Evolutionary conservation across 2,888 invertebrate genomes (phyloP).

Genomic region (Biston betularia): DNA sequence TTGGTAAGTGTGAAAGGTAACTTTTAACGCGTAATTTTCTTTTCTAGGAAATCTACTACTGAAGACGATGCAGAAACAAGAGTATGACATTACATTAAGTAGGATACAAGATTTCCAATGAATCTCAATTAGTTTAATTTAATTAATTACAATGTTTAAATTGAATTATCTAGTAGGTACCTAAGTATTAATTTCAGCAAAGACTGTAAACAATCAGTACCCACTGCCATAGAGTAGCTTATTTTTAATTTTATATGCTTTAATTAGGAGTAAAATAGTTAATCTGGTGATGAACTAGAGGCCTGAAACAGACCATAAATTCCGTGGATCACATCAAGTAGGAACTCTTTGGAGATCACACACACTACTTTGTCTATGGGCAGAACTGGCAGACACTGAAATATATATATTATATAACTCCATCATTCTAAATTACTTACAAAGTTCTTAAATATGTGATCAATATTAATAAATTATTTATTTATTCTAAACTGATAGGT

Average conservation of each 20-base stretch:
- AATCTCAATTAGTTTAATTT: slow-evolving; percentile 81
- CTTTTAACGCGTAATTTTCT: slow-evolving; percentile 11
- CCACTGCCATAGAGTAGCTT: slow-evolving; percentile 81
- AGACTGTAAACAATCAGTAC: slow-evolving; percentile 79
- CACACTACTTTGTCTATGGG: neutral
- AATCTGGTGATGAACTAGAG: slow-evolving; percentile 8
- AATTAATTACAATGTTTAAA: slow-evolving; percentile 52
- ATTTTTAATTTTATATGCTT: slow-evolving; percentile 62
- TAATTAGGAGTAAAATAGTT: slow-evolving; percentile 55
- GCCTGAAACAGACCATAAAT: neutral
- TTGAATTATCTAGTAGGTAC: slow-evolving; percentile 49
- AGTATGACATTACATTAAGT: slow-evolving; percentile 72
- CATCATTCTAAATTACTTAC: no score
- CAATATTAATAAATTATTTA: no score
- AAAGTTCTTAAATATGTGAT: no score
- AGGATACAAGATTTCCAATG: slow-evolving; percentile 82
- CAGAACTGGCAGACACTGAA: no score
- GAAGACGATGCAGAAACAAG: slow-evolving; percentile 84
- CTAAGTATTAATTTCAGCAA: slow-evolving; percentile 62
- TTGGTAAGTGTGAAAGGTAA: no score
- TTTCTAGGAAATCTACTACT: slow-evolving; percentile 85
- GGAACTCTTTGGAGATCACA: no score
- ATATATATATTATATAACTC: no score
- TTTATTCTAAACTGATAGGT: no score
- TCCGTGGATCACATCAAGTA: no score